Conservation (phyloP, 1,140 invertebrate species). For the Conus betulinus region DNA sequence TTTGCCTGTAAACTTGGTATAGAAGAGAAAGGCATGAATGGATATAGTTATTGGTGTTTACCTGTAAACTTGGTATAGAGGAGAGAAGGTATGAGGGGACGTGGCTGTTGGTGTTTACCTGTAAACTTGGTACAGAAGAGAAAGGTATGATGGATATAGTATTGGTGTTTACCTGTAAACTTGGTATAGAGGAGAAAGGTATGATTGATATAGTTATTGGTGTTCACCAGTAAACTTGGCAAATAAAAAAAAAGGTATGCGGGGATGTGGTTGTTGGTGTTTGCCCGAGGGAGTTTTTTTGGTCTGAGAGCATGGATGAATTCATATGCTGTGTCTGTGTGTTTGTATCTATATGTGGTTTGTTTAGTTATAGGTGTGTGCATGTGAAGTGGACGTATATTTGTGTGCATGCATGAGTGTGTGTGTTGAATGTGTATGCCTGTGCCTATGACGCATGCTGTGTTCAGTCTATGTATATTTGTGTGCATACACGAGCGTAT, state of each 20-base stretch:
- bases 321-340: background rate
- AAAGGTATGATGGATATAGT: too few species aligned
- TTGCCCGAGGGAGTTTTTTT: background rate
- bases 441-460: too few species aligned
- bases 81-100: background rate
- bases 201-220: too few species aligned
- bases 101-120: background rate
- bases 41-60: too few species aligned
- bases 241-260: background rate
- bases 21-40: too few species aligned
- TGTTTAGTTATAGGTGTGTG: background rate
- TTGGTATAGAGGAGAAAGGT: too few species aligned
- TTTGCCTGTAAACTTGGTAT: background rate
- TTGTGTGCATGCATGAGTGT: background rate
- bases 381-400: background rate
- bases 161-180: too few species aligned
- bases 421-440: too few species aligned
- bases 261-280: background rate
- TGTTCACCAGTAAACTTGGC: background rate
- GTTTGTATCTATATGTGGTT: background rate
- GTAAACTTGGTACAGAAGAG: too few species aligned
- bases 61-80: too few species aligned
- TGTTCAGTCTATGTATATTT: too few species aligned
- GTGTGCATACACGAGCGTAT: too few species aligned
- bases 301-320: background rate